Percentiles rank a stretch among this genome's conserved stretches.
Evolutionary conservation across 1,140 invertebrate genomes (phyloP).

Genomic region (Hypothenemus hampei): DNA sequence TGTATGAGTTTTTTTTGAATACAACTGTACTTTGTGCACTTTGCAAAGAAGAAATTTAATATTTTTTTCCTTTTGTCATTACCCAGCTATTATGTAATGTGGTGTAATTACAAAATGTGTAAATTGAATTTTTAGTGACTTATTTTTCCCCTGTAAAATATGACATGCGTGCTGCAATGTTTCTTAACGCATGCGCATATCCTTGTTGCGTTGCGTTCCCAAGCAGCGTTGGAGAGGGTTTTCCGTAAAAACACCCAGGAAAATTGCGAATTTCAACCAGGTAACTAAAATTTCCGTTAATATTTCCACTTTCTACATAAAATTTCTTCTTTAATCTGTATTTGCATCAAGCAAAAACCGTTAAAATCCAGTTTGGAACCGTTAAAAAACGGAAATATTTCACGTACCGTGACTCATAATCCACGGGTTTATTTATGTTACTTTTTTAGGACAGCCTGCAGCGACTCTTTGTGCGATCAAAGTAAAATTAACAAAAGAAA

Average conservation of each 20-base stretch:
- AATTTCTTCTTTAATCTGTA: background rate
- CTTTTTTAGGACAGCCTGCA: conserved; percentile 25
- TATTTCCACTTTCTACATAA: conserved; percentile 4
- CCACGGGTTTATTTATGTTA: conserved; percentile 4
- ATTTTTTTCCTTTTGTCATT: too few relatives aligned
- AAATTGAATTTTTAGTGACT: too few relatives aligned
- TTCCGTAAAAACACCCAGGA: conserved; percentile 17
- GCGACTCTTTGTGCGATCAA: conserved; percentile 20
- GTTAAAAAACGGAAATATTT: conserved; percentile 6
- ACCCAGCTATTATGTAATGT: too few relatives aligned
- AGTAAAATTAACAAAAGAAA: too few relatives aligned
- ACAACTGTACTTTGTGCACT: too few relatives aligned
- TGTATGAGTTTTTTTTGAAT: too few relatives aligned
- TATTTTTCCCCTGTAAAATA: too few relatives aligned
- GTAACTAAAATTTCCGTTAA: conserved; percentile 6
- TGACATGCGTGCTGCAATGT: too few relatives aligned
- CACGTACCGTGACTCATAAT: conserved; percentile 22
- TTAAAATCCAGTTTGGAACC: too few relatives aligned
- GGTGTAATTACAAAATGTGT: too few relatives aligned
- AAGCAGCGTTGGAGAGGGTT: conserved; percentile 20
- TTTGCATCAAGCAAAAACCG: background rate
- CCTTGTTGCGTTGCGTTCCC: conserved; percentile 20
- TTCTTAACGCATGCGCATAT: too few relatives aligned
- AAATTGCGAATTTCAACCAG: conserved; percentile 18
- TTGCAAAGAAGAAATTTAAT: too few relatives aligned